These are phyloP conservation scores for Diarsia rubi DNA, from an alignment of 2,888 invertebrate genomes.

Conservation along the genomic window DNA sequence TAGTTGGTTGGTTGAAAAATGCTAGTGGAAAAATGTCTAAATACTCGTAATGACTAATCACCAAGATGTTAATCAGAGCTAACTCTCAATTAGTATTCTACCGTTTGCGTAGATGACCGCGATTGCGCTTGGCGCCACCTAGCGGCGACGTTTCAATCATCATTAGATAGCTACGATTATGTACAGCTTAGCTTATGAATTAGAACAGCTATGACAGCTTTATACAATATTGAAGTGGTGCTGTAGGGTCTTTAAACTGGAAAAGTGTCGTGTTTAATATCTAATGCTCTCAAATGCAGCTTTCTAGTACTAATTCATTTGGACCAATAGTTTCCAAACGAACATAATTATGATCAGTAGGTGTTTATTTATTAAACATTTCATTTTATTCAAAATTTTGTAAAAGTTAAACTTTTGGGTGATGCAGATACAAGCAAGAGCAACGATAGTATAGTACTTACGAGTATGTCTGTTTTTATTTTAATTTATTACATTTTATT, in stretches of 20 bases:
- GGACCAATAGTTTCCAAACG: neutral
- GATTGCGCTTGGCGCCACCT: conserved; percentile 80
- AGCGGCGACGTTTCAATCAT: conserved; percentile 76
- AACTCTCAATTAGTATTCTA: conserved; percentile 80
- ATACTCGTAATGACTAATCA: conserved; percentile 25
- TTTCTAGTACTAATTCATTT: neutral
- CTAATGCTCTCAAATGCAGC: neutral
- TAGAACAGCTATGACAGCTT: conserved; percentile 12
- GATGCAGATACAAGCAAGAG: too few species aligned
- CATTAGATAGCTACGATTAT: conserved; percentile 77
- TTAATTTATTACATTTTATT: too few species aligned
- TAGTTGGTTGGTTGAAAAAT: too few species aligned
- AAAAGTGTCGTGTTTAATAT: neutral
- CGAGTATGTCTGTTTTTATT: too few species aligned
- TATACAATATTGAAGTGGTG: neutral
- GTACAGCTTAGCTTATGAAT: conserved; percentile 35
- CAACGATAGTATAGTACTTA: too few species aligned
- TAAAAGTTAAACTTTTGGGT: too few species aligned
- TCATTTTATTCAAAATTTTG: too few species aligned
- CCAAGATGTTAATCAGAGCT: conserved; percentile 58
- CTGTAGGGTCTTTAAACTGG: neutral
- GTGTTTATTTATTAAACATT: too few species aligned
- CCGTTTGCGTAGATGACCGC: conserved; percentile 73
- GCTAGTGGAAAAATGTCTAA: neutral
- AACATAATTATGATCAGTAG: neutral